phyloP scores from a whole-genome alignment of 1,140 invertebrate genomes.

The Eumaeus atala region DNA sequence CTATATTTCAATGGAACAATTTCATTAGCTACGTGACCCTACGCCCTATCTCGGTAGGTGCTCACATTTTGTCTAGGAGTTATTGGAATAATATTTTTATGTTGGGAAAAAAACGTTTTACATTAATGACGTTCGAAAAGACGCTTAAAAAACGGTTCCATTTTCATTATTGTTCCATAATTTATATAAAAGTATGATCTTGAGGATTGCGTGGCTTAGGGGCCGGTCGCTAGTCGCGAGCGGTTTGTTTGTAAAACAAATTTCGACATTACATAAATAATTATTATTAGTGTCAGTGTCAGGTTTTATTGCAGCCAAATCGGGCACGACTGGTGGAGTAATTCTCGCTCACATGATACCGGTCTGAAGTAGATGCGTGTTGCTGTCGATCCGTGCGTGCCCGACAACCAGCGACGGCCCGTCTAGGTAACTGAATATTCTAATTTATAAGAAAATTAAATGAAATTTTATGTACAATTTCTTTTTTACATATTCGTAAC shows the following conservation, averaged over 20 bases:
- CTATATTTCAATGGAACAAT: neutral
- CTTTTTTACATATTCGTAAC: too few relatives aligned
- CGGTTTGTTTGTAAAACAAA: neutral
- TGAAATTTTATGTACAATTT: too few relatives aligned
- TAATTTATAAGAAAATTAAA: too few relatives aligned
- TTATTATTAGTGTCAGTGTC: neutral
- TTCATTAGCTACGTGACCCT: neutral
- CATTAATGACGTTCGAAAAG: neutral
- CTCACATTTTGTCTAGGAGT: too few relatives aligned
- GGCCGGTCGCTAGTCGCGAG: neutral
- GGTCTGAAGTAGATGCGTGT: too few relatives aligned
- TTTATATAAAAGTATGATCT: conserved; percentile 1
- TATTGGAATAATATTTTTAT: neutral
- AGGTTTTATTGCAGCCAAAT: neutral
- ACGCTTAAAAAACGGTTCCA: neutral
- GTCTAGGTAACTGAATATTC: too few relatives aligned
- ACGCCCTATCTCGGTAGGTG: too few relatives aligned
- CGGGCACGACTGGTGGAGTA: too few relatives aligned
- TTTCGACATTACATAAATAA: neutral
- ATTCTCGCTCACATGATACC: too few relatives aligned
- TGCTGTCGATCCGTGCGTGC: too few relatives aligned
- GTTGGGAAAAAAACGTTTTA: neutral
- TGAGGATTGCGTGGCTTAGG: neutral
- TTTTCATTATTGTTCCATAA: conserved; percentile 2
- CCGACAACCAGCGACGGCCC: too few relatives aligned